Conservation (phyloP, 2,888 invertebrate species). For the Meloe dianella region DNA sequence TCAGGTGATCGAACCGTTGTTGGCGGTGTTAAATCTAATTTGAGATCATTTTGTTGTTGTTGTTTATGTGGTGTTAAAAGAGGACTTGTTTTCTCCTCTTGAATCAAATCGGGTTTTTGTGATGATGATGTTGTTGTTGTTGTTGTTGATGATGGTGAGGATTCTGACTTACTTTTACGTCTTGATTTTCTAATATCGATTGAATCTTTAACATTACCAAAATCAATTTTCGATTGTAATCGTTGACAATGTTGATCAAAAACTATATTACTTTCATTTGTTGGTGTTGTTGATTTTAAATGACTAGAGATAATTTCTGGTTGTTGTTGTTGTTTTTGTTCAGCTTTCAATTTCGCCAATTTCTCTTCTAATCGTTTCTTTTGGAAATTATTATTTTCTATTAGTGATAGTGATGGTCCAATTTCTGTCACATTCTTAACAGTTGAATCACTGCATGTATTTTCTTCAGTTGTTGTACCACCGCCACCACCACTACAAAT, state of each 20-base stretch:
- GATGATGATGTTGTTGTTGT: slow-evolving; percentile 22
- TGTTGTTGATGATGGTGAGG: slow-evolving; percentile 10
- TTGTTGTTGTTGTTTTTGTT: slow-evolving; percentile 34
- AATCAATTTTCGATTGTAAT: slow-evolving; percentile 72
- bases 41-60: slow-evolving; percentile 33
- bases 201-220: slow-evolving; percentile 72
- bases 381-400: slow-evolving; percentile 40
- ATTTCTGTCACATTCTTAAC: slow-evolving; percentile 56
- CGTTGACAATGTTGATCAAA: slow-evolving; percentile 71
- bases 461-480: slow-evolving; percentile 67
- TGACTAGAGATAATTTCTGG: slow-evolving; percentile 23
- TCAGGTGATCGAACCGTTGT: slow-evolving; percentile 43
- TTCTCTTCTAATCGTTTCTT: slow-evolving; percentile 48
- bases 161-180: slow-evolving; percentile 57
- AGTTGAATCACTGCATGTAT: slow-evolving; percentile 60
- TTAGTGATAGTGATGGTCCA: slow-evolving; percentile 16
- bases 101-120: slow-evolving; percentile 53
- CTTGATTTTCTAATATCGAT: slow-evolving; percentile 69
- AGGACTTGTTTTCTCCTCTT: slow-evolving; percentile 58
- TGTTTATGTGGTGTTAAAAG: slow-evolving; percentile 32
- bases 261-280: slow-evolving; percentile 46
- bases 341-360: slow-evolving; percentile 40
- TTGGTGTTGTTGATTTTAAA: slow-evolving; percentile 14
- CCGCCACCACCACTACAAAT: background rate
- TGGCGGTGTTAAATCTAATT: slow-evolving; percentile 38